Base-by-base conservation (phyloP, 1,140 invertebrate genomes). In the Cylas formicarius region DNA sequence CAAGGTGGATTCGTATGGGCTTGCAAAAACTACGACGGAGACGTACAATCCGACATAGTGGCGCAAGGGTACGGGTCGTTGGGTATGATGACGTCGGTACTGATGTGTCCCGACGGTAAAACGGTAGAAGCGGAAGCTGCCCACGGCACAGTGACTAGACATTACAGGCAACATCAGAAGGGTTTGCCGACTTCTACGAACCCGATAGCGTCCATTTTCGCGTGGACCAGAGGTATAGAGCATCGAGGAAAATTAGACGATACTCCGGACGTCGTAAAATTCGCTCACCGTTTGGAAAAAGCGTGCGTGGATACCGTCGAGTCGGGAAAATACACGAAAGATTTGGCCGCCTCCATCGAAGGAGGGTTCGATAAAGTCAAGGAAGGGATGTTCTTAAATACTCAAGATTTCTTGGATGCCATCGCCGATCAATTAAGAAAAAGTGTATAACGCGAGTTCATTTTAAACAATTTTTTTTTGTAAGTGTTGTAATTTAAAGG, bases 11-110 rank as follows among this genome's bases (percentile, higher is more conserved):
- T 91, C 68, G 82, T 92, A 2, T 92, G 88, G 88, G 82, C 88
- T 5, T 91, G 88, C 68, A 92, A 92, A 67, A 91, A 92, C 62
- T 92, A 92, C 63, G 89, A 92, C 61, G 89, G 89, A 18, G 89
- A 92, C 66, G 89, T 93, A 1, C 87, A 90, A 66, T 90, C 85
- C 2, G 90, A 93, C 65, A 78, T 88, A 48, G 82, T 92, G 5
- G 88, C 87, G 44, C 81, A 92, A 75, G 88, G 86, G 58, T 84
- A 81, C 62, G 80, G 89, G 16, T 91, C 88, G 2, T 69, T 93
- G 11, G 90, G 90, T 26, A 77, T 94, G 73, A 93, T 94, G 90
- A 91, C 89, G 2, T 91, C 87, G 50, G 89, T 93, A 11, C 70
- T 94, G 21, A 78, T 93, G 70, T 92, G 88, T 67, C 89, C 90